Conservation (phyloP, 2,113 vertebrate genomes). For the Eubucco bourcierii region DNA sequence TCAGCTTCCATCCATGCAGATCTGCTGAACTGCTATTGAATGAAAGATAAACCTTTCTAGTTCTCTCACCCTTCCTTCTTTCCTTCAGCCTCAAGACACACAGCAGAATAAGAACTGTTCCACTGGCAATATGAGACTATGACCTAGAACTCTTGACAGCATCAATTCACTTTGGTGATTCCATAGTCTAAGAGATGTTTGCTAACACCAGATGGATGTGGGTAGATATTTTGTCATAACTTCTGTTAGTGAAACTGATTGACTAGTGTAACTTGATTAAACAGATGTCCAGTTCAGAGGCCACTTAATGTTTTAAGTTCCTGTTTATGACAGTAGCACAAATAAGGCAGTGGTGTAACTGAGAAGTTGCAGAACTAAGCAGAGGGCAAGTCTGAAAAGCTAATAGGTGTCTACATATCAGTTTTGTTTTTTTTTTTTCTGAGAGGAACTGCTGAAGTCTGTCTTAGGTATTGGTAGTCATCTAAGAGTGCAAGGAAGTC, state of each 20-base stretch:
- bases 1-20: conserved; percentile 36
- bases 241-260: neutral
- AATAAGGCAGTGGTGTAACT: neutral
- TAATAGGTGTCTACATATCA: no score
- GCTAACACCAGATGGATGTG: neutral
- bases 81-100: neutral
- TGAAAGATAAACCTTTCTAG: neutral
- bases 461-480: neutral
- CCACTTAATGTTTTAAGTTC: neutral
- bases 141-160: neutral
- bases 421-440: neutral
- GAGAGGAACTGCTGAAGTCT: neutral
- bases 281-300: conserved; percentile 2
- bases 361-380: neutral
- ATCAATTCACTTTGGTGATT: neutral
- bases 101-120: neutral
- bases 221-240: neutral
- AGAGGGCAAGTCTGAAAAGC: neutral
- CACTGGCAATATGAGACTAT: neutral
- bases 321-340: neutral
- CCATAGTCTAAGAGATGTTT: neutral
- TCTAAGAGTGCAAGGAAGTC: neutral
- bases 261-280: neutral
- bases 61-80: neutral
- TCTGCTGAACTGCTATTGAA: neutral